Conservation (phyloP, 2,888 invertebrate species). For the Athalia circularis region DNA sequence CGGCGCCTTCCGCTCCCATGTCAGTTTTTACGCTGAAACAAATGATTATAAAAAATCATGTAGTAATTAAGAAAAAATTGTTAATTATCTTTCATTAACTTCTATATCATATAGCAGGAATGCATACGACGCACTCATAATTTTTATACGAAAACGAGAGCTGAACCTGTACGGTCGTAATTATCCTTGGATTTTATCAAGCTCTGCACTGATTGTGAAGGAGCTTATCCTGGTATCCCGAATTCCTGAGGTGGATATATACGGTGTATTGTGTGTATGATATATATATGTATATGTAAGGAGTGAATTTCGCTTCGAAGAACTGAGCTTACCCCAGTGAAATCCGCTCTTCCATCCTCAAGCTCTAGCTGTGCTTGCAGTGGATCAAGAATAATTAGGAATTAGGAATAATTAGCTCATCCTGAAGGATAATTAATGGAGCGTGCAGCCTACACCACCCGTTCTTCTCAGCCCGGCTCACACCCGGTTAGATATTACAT, state of each 20-base stretch:
- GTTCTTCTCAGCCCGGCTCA: neutral
- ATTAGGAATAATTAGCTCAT: constrained; percentile 30
- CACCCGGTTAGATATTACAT: constrained; percentile 15
- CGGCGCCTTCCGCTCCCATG: constrained; percentile 82
- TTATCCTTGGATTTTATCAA: neutral
- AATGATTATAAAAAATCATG: constrained; percentile 49
- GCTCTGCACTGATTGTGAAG: neutral
- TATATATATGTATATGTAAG: too few relatives aligned
- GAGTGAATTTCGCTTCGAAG: too few relatives aligned
- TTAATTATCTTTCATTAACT: neutral
- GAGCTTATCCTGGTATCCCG: constrained; percentile 7
- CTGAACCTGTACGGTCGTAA: neutral
- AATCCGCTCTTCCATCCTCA: too few relatives aligned
- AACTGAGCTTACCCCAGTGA: too few relatives aligned
- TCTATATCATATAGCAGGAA: too few relatives aligned
- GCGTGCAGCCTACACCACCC: constrained; percentile 23
- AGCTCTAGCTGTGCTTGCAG: too few relatives aligned
- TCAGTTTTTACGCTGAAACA: constrained; percentile 86
- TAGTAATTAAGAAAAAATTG: neutral
- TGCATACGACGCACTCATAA: too few relatives aligned
- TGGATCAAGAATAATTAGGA: constrained; percentile 37
- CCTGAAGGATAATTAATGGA: constrained; percentile 34
- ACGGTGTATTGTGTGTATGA: neutral
- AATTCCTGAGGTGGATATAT: neutral
- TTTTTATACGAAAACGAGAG: too few relatives aligned